Percentiles rank a stretch among this genome's conserved stretches.
Conservation (phyloP, 2,888 invertebrate genomes). For the Acleris sparsana region DNA sequence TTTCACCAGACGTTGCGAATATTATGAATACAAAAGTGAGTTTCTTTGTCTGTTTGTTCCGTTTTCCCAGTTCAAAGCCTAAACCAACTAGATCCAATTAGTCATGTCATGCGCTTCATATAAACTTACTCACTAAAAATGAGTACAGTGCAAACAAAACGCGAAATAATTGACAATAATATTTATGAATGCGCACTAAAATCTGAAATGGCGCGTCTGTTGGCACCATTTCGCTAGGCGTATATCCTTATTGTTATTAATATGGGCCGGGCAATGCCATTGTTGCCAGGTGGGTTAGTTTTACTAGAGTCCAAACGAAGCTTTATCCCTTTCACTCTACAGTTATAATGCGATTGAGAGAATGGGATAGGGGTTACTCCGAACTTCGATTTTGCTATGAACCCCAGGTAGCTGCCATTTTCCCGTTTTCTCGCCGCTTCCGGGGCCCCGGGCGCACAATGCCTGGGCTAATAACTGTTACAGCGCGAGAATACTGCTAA, state of each 20-base stretch:
- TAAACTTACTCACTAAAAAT: slow-evolving; percentile 10
- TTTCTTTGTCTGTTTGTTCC: too few species aligned
- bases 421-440: slow-evolving; percentile 13
- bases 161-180: slow-evolving; percentile 28
- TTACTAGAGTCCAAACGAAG: too few species aligned
- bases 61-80: too few species aligned
- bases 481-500: slow-evolving; percentile 6
- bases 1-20: too few species aligned
- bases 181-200: slow-evolving; percentile 19
- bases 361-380: too few species aligned
- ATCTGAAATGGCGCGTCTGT: slow-evolving; percentile 16
- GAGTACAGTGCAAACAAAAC: slow-evolving; percentile 17
- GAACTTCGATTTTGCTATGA: too few species aligned
- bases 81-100: too few species aligned
- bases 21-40: too few species aligned
- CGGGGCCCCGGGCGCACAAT: slow-evolving; percentile 18
- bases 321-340: too few species aligned
- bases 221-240: slow-evolving; percentile 16
- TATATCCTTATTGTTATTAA: slow-evolving; percentile 24
- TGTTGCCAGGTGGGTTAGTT: background rate
- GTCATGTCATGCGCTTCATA: background rate
- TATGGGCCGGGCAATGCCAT: slow-evolving; percentile 1
- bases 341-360: too few species aligned
- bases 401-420: background rate
- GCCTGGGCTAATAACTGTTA: slow-evolving; percentile 12